Evolutionary conservation across 2,113 vertebrate species (phyloP), one percentile per base, ranked within the genome.

Genomic region (Cacatua alba): DNA sequence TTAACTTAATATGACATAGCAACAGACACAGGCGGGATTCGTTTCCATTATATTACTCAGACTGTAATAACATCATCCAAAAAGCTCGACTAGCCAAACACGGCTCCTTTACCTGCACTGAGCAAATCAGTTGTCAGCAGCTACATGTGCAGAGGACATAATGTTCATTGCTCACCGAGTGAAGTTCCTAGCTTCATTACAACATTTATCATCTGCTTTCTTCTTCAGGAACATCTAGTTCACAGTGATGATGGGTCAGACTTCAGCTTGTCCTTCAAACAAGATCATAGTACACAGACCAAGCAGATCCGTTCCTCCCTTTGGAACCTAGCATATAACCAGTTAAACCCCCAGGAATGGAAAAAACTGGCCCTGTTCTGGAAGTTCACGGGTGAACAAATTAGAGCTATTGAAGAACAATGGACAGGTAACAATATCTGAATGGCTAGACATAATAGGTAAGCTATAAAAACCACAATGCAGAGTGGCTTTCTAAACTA

Each of bases 381-480:
- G 99, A 88, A 96, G 57, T 99, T 99, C 93, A 98, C 97, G 0
- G 97, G 98, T 26, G 96, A 97, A 43, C 99, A 99, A 95, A 98
- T 99, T 80, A 98, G 95, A 86, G 98, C 98, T 88, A 99, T 99
- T 11, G 97, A 98, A 94, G 97, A 98, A 79, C 99, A 99, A 97
- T 99, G 98, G 98, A 98, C 98, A 98, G 99, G 99, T 99, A 97
- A 93, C 26, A 69, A 12, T 44, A 74, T 29, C 37, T 79, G 39
- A 92, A 52, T 20, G 17, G 16, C 17, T 13, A 67, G 24, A 64
- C 7, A 21, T 11, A 59, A 62, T 8, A 76, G 8, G 24, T 6
- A 72, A 49, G 53, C 67, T 46, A 65, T 12, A 57, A 49, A 65
- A 48, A 53, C 1, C 6, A 24, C 14, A 60, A 15, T 20, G 63